Evolutionary conservation across 2,888 invertebrate genomes (phyloP), one percentile per base, ranked within the genome.

Genomic region (Hetaerina titia): DNA sequence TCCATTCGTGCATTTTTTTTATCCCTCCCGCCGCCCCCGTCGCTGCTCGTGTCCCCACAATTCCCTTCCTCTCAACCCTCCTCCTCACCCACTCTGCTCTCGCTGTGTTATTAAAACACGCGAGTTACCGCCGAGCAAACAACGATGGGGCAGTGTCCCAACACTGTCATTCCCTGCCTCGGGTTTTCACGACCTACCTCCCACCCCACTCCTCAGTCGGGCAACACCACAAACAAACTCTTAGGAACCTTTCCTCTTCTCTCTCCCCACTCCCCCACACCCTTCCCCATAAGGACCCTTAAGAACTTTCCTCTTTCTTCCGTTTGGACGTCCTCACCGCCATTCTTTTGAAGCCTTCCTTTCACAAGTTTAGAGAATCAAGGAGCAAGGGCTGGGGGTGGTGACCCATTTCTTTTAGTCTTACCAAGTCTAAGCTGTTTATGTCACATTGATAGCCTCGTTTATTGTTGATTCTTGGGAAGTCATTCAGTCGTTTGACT

Each of bases 31-130:
- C 69, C 17, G 6, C 31, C 13, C 25, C 8, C 81, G 8, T 31
- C 31, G 22, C 31, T 31, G 8, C 81, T 0, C 57, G n/a, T n/a
- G 5, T 22, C 11, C 89, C 9, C 89, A 19, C 19, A n/a, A 69
- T 57, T 89, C 88, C 88, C 25, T 63, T 2, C 63, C 60, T 90
- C 56, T 69, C 90, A 11, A 2, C 60, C 17, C 63, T 58, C 88
- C 45, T 31, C 60, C 17, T 60, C 31, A 56, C 45, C 69, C 69
- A 69, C 88, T 88, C 64, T 63, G 69, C 56, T 92, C 69, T 74
- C 64, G 56, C n/a, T 69, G 64, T 92, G 92, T 92, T 74, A 92
- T 92, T 69, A 92, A 92, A 92, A 92, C 92, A 90, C n/a, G 15
- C 19, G 69, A 74, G 69, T 74, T 69, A 17, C 57, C 56, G 45